A percentile compares a stretch with the other conserved stretches of the same genome.
These are phyloP conservation scores for Calidris pygmaea DNA, from an alignment of 2,113 vertebrate genomes.

Conservation along the genomic window DNA sequence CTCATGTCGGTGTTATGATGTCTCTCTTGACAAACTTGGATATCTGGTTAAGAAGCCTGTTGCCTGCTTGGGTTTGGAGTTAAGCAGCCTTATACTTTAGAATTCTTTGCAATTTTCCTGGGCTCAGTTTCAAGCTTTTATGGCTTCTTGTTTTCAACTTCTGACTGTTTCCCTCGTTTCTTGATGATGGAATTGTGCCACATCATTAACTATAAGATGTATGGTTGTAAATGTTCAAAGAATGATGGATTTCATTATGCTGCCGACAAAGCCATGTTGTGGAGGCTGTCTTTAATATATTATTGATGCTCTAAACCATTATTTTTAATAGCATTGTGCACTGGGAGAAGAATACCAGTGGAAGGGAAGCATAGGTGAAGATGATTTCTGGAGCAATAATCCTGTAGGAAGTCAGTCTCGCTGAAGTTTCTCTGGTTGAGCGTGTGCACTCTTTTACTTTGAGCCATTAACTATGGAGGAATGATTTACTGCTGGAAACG, in stretches of 20 bases:
- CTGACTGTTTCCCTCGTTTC: not conserved
- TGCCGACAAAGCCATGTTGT: not conserved
- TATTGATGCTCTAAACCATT: constrained; percentile 29
- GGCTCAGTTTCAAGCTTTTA: not conserved
- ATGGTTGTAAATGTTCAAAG: constrained; percentile 32
- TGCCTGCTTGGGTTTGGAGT: not conserved
- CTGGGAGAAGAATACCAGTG: not conserved
- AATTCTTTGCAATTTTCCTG: not conserved
- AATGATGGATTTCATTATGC: not conserved
- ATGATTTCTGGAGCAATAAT: not conserved
- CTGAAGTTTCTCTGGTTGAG: not conserved
- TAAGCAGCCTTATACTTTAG: not conserved
- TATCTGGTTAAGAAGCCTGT: not conserved
- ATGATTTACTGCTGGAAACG: not conserved
- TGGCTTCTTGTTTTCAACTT: not conserved
- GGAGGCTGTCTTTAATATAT: not conserved
- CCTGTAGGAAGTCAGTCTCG: not conserved
- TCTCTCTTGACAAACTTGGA: not conserved
- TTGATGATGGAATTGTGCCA: not conserved
- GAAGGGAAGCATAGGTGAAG: not conserved
- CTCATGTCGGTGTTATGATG: not conserved
- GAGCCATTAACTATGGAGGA: not conserved
- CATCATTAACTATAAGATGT: constrained; percentile 28
- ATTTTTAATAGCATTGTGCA: constrained; percentile 27
- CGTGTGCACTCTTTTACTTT: not conserved